phyloP scores from a whole-genome alignment of 2,797 vertebrate species.

The Brachyrhaphis roseni region DNA sequence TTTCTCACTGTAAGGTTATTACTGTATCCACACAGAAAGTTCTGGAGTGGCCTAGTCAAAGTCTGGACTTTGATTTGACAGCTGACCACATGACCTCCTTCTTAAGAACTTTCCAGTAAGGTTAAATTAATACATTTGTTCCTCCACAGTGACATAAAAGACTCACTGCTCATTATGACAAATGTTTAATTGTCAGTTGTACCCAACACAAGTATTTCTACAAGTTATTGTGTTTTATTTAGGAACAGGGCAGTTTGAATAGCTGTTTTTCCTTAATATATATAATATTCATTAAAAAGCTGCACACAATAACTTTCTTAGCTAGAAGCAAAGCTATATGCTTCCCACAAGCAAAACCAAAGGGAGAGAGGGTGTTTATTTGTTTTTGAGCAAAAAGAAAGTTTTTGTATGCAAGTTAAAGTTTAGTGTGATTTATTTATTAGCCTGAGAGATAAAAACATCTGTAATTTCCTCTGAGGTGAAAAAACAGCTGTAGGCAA shows the following conservation, averaged over 20 bases:
- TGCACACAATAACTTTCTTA: neutral
- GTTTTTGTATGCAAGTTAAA: neutral
- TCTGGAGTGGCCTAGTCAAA: neutral
- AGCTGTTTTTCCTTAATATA: neutral
- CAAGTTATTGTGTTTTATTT: neutral
- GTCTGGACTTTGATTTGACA: neutral
- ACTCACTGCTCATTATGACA: neutral
- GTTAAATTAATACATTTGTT: neutral
- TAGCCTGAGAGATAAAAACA: neutral
- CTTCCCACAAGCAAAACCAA: neutral
- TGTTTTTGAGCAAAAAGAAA: neutral
- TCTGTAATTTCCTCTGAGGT: conserved; percentile 6
- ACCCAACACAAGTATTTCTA: neutral
- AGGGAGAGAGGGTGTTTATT: neutral
- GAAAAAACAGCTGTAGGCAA: conserved; percentile 5
- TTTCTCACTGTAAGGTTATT: neutral
- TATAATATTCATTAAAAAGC: neutral
- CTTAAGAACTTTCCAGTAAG: neutral
- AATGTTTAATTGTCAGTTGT: neutral
- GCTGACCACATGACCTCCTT: neutral
- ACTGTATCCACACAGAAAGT: neutral
- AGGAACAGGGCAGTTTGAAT: neutral
- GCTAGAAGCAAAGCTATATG: neutral
- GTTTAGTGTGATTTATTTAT: conserved; percentile 5
- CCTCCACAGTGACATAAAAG: neutral